A percentile compares a stretch with the other conserved stretches of the same genome.
Evolutionary conservation across 2,113 vertebrate genomes (phyloP).

Genomic region (Pygoscelis adeliae): DNA sequence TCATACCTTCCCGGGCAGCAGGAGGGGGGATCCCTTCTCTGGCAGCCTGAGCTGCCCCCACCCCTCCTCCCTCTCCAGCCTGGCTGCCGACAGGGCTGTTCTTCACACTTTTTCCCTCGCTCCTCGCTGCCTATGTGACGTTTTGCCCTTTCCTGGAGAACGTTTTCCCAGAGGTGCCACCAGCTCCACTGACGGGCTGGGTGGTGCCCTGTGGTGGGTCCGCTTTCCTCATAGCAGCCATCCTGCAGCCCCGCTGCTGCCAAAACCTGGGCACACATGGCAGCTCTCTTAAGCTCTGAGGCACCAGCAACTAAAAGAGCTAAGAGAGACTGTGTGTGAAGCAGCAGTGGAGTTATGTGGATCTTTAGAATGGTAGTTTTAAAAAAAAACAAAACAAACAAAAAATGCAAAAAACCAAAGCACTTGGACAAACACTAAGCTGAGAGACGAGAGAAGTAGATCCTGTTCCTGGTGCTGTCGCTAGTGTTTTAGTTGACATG

Average conservation of each 20-base stretch:
- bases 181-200: fast-evolving
- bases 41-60: fast-evolving
- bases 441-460: not conserved
- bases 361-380: not conserved
- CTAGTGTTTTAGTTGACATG: not conserved
- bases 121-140: fast-evolving
- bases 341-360: not conserved
- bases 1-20: fast-evolving
- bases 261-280: fast-evolving
- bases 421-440: not conserved
- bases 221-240: fast-evolving
- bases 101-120: fast-evolving
- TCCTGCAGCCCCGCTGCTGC: not conserved
- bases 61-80: not conserved
- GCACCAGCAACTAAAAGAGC: not conserved
- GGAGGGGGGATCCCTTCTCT: not conserved
- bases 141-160: not conserved
- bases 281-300: not conserved
- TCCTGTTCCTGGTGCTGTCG: not conserved
- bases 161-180: fast-evolving
- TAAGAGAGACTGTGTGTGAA: not conserved
- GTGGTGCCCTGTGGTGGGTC: not conserved
- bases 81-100: not conserved
- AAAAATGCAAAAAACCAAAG: not conserved
- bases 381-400: too few relatives aligned